phyloP scores from a whole-genome alignment of 2,797 vertebrate genomes.

The Austrolebias charrua region DNA sequence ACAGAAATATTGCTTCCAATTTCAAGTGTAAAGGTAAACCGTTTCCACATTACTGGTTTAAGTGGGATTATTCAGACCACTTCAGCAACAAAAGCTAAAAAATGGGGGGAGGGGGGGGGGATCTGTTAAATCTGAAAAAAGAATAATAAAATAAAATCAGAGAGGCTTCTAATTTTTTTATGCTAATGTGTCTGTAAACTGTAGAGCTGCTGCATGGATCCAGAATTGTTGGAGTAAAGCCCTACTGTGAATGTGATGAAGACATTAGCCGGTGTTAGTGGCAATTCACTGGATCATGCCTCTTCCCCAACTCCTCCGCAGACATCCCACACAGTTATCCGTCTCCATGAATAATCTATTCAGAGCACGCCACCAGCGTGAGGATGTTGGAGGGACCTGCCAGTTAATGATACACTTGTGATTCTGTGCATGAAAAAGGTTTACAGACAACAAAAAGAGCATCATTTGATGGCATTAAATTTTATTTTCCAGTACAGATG shows the following conservation, averaged over 20 bases:
- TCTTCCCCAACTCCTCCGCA: conserved; percentile 62
- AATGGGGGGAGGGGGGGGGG: too few species aligned
- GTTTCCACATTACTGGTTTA: neutral
- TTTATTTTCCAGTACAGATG: conserved; percentile 10
- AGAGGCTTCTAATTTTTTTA: neutral
- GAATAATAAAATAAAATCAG: neutral
- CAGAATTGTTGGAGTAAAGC: conserved; percentile 37
- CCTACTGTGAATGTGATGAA: conserved; percentile 52
- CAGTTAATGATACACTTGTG: conserved; percentile 67
- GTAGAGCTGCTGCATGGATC: conserved; percentile 16
- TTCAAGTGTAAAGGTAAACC: neutral
- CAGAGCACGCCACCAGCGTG: conserved; percentile 58
- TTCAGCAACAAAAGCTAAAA: neutral
- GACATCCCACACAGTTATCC: conserved; percentile 71
- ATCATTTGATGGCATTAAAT: conserved; percentile 25
- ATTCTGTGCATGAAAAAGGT: conserved; percentile 47
- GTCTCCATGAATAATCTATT: conserved; percentile 71
- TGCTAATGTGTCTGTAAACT: conserved; percentile 14
- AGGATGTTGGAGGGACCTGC: conserved; percentile 59
- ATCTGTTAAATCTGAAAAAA: too few species aligned
- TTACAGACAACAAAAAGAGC: conserved; percentile 40
- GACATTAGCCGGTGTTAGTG: conserved; percentile 47
- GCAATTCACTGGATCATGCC: conserved; percentile 54
- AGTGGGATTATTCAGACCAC: conserved; percentile 1
- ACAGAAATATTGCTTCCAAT: neutral